Percentiles rank a stretch among this genome's conserved stretches.
Conservation (phyloP, 2,797 vertebrate genomes). For the Arrhamphus sclerolepis region DNA sequence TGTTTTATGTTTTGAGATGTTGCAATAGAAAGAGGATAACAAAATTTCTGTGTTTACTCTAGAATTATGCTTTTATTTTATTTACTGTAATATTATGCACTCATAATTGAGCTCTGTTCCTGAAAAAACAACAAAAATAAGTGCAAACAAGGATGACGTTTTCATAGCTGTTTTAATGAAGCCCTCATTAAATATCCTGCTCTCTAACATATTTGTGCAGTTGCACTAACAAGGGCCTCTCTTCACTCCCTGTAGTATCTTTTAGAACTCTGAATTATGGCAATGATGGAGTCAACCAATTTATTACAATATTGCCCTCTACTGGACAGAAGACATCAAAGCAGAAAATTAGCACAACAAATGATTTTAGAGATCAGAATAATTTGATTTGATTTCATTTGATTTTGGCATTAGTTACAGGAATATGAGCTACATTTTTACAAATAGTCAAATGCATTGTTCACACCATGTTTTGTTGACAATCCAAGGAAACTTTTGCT, state of each 20-base stretch:
- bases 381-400: too few species aligned
- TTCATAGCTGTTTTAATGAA: conserved; percentile 4
- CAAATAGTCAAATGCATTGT: too few species aligned
- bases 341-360: too few species aligned
- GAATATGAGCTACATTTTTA: too few species aligned
- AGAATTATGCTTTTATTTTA: background rate
- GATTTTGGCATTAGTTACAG: too few species aligned
- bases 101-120: background rate
- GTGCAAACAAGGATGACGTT: background rate
- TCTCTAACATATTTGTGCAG: background rate
- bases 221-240: conserved; percentile 2
- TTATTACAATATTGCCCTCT: conserved; percentile 36
- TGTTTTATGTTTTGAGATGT: conserved; percentile 9
- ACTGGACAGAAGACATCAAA: conserved; percentile 22
- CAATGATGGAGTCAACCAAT: background rate
- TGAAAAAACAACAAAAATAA: background rate
- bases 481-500: background rate
- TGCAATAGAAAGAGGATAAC: background rate
- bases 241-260: background rate
- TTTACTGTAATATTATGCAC: background rate
- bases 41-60: conserved; percentile 10
- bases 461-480: background rate
- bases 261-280: background rate
- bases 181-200: conserved; percentile 5
- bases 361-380: too few species aligned